Percentiles rank a stretch among this genome's conserved stretches.
These are phyloP conservation scores for Euglossa dilemma DNA, from an alignment of 1,140 invertebrate genomes.

Conservation along the genomic window DNA sequence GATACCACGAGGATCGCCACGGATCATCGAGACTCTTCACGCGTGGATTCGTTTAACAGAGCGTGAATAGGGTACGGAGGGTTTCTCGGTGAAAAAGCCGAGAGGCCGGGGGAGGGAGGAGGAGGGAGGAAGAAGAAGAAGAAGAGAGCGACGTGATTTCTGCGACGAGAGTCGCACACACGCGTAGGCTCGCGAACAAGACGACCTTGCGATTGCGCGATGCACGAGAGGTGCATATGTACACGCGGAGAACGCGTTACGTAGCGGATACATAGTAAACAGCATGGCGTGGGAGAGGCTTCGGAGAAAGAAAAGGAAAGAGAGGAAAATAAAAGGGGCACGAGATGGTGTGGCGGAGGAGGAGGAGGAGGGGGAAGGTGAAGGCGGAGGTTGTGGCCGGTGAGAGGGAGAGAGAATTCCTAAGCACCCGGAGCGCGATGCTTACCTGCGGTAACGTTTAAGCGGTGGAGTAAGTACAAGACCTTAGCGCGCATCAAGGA, in stretches of 20 bases:
- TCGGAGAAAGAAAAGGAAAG: slow-evolving; percentile 31
- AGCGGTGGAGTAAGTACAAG: slow-evolving; percentile 71
- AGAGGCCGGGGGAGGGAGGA: not conserved
- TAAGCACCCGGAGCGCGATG: slow-evolving; percentile 64
- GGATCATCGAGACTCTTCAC: slow-evolving; percentile 50
- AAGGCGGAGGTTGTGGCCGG: not conserved
- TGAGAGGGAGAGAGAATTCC: slow-evolving; percentile 52
- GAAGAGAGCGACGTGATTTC: not conserved
- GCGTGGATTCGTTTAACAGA: not conserved
- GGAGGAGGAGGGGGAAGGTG: not conserved
- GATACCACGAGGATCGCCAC: slow-evolving; percentile 73
- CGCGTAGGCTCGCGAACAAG: slow-evolving; percentile 49
- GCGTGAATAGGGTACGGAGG: no score
- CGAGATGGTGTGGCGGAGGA: not conserved
- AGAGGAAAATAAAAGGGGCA: slow-evolving; percentile 30
- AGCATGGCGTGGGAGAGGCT: slow-evolving; percentile 37
- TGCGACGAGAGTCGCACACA: not conserved
- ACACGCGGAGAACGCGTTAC: slow-evolving; percentile 43
- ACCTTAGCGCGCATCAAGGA: slow-evolving; percentile 78
- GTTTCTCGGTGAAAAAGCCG: no score
- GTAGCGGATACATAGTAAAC: slow-evolving; percentile 51
- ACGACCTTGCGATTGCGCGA: slow-evolving; percentile 69
- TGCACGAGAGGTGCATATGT: slow-evolving; percentile 68
- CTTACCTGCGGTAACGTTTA: slow-evolving; percentile 71
- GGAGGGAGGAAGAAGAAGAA: not conserved